Percentiles rank a stretch among this genome's conserved stretches.
Evolutionary conservation across 2,113 vertebrate genomes (phyloP).

Genomic region (Okapia johnstoni): DNA sequence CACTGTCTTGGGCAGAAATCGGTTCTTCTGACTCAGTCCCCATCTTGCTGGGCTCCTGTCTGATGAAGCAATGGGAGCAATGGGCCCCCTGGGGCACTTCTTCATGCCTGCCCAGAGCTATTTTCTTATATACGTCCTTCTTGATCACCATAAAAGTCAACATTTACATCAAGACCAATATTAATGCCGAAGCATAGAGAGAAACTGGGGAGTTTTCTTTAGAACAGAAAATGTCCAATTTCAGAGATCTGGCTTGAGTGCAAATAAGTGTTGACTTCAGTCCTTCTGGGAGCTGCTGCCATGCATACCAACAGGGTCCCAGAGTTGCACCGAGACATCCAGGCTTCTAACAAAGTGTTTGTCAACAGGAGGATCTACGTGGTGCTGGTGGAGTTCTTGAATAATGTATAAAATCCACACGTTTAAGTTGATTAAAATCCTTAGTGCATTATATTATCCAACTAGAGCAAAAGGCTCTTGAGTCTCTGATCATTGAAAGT

Average conservation of each 20-base stretch:
- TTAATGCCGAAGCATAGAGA: slow-evolving; percentile 30
- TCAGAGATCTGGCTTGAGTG: slow-evolving; percentile 55
- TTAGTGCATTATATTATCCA: slow-evolving; percentile 59
- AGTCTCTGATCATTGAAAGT: slow-evolving; percentile 61
- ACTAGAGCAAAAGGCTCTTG: slow-evolving; percentile 48
- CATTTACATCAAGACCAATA: slow-evolving; percentile 39
- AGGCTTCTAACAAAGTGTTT: slow-evolving; percentile 61
- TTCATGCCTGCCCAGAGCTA: not conserved
- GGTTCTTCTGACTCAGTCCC: not conserved
- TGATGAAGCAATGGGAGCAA: not conserved
- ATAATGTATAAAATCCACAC: slow-evolving; percentile 77
- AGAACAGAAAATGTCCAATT: slow-evolving; percentile 65
- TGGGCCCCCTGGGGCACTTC: not conserved
- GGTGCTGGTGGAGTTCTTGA: slow-evolving; percentile 60
- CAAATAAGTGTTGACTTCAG: slow-evolving; percentile 65
- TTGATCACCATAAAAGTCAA: not conserved
- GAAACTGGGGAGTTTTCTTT: slow-evolving; percentile 48
- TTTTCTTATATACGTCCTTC: not conserved
- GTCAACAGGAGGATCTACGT: slow-evolving; percentile 68
- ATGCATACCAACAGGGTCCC: slow-evolving; percentile 53
- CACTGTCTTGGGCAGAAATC: not conserved
- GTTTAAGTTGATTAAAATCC: slow-evolving; percentile 73
- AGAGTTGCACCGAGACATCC: slow-evolving; percentile 22
- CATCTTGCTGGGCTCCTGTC: not conserved
- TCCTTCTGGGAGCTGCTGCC: slow-evolving; percentile 38